These are phyloP conservation scores for Drosophila lowei DNA, from an alignment of 1,140 invertebrate species.

Conservation along the genomic window DNA sequence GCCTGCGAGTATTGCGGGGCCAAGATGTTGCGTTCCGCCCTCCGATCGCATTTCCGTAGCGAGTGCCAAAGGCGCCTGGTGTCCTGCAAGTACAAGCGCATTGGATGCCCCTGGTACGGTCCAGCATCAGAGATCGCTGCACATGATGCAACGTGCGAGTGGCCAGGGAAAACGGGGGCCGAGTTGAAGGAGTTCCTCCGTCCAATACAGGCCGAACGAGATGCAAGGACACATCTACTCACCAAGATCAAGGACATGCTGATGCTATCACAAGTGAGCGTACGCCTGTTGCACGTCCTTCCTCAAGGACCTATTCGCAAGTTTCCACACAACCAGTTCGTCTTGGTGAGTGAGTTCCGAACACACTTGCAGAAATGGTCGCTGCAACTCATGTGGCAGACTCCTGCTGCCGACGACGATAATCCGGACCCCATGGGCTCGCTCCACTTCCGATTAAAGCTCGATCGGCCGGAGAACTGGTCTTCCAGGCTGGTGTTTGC, in stretches of 20 bases:
- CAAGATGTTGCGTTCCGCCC: background rate
- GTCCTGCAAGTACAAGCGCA: slow-evolving; percentile 27
- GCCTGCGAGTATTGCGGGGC: slow-evolving; percentile 11
- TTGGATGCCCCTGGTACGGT: slow-evolving; percentile 44
- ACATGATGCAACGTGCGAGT: slow-evolving; percentile 18
- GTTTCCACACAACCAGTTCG: slow-evolving; percentile 2
- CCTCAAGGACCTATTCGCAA: background rate
- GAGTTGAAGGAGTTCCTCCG: slow-evolving; percentile 17
- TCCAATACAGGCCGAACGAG: background rate
- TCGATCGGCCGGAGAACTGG: background rate
- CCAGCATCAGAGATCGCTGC: too few species aligned
- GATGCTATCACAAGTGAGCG: slow-evolving; percentile 11
- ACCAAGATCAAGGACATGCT: slow-evolving; percentile 11
- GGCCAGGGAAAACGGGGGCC: slow-evolving; percentile 3
- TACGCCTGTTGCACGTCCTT: slow-evolving; percentile 20
- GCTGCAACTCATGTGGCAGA: slow-evolving; percentile 25
- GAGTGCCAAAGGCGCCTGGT: slow-evolving; percentile 12
- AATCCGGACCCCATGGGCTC: background rate
- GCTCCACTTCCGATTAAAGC: slow-evolving; percentile 9
- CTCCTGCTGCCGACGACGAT: background rate
- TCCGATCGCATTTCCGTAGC: background rate
- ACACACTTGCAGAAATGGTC: slow-evolving; percentile 15
- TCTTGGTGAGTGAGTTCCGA: background rate
- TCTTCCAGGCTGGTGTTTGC: background rate
- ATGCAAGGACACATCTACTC: background rate